A percentile compares a stretch with the other conserved stretches of the same genome.
phyloP scores from a whole-genome alignment of 2,888 invertebrate species.

The Zygothrica quintamaculata region DNA sequence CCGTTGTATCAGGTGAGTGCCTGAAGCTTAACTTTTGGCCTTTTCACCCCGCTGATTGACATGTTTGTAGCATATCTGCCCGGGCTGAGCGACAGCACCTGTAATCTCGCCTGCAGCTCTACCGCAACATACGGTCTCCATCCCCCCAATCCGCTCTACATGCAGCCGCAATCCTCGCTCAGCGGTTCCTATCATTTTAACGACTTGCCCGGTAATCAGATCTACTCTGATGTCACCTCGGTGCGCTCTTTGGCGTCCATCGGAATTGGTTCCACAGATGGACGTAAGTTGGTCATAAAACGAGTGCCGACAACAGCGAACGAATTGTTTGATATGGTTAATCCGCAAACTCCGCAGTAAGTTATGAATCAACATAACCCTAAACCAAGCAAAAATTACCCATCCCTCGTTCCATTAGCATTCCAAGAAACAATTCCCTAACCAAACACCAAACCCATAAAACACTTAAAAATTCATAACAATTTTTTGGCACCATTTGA shows the following conservation, averaged over 20 bases:
- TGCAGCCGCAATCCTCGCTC: slow-evolving; percentile 85
- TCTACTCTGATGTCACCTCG: slow-evolving; percentile 89
- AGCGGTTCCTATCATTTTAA: slow-evolving; percentile 86
- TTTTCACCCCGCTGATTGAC: neutral
- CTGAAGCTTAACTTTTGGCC: neutral
- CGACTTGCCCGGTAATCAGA: slow-evolving; percentile 86
- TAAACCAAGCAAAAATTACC: too few species aligned
- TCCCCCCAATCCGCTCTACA: slow-evolving; percentile 71
- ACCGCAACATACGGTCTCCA: slow-evolving; percentile 62
- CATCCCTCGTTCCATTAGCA: slow-evolving; percentile 51
- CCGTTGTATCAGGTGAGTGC: slow-evolving; percentile 83
- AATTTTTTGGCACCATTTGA: slow-evolving; percentile 69
- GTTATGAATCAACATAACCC: too few species aligned
- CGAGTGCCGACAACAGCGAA: slow-evolving; percentile 93
- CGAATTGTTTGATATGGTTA: slow-evolving; percentile 93
- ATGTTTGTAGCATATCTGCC: slow-evolving; percentile 74
- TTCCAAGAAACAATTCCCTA: slow-evolving; percentile 31
- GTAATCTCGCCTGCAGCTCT: slow-evolving; percentile 84
- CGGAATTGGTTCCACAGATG: slow-evolving; percentile 95
- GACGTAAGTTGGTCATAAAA: slow-evolving; percentile 92
- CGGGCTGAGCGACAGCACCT: slow-evolving; percentile 63
- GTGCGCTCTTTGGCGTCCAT: slow-evolving; percentile 92
- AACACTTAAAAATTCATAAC: slow-evolving; percentile 47
- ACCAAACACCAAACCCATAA: slow-evolving; percentile 47
- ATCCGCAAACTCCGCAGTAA: slow-evolving; percentile 91